These are phyloP conservation scores for Clepsis dumicolana DNA, from an alignment of 2,888 invertebrate species.

Conservation along the genomic window DNA sequence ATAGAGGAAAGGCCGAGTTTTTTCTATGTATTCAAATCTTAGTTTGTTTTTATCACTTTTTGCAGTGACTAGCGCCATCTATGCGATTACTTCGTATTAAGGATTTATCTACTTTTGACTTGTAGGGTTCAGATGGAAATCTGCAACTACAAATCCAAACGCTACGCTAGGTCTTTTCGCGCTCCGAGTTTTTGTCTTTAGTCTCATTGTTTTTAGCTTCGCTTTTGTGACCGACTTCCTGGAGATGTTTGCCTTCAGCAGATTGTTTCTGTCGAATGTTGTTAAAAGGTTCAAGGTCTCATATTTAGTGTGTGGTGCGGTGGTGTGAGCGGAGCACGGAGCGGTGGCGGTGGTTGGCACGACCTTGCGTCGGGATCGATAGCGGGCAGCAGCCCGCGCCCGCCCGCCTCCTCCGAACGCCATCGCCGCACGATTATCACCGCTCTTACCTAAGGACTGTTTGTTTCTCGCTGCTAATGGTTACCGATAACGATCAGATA, in stretches of 20 bases:
- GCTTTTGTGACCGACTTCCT: background rate
- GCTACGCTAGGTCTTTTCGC: background rate
- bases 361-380: constrained; percentile 78
- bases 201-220: background rate
- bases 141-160: background rate
- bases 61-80: too few species aligned
- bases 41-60: too few species aligned
- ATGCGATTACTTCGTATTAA: too few species aligned
- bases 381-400: constrained; percentile 76
- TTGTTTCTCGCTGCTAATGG: constrained; percentile 58
- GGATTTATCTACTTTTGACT: background rate
- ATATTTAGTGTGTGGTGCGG: constrained; percentile 51
- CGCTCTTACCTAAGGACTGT: constrained; percentile 57
- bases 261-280: constrained; percentile 49
- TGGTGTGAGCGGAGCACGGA: constrained; percentile 53
- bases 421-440: constrained; percentile 62
- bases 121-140: background rate
- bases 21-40: too few species aligned
- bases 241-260: background rate
- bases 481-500: constrained; percentile 59
- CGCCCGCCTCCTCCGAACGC: constrained; percentile 60
- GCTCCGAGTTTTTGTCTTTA: background rate
- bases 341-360: constrained; percentile 69
- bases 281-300: constrained; percentile 81
- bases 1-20: too few species aligned